These are phyloP conservation scores for Acropora yongei DNA, from an alignment of 64 coral and sea anemone genomes.

Conservation along the genomic window DNA sequence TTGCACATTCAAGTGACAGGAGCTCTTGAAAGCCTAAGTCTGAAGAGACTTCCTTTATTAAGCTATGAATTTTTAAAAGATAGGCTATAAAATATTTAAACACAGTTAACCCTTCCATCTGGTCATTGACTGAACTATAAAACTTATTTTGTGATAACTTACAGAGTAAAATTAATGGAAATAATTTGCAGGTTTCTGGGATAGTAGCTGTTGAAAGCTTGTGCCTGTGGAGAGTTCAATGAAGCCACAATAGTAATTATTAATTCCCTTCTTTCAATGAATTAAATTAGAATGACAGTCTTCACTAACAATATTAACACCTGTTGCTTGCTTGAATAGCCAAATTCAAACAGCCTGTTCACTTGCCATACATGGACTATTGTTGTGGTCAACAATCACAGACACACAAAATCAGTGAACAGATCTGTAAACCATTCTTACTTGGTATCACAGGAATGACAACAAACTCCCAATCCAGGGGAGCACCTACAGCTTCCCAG, in stretches of 20 bases:
- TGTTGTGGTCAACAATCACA: background rate
- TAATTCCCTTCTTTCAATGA: background rate
- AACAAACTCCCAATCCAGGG: constrained; percentile 9
- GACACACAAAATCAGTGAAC: constrained; percentile 44
- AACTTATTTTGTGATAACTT: too few species aligned
- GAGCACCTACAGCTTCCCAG: background rate
- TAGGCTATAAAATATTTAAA: too few species aligned
- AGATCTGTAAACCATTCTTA: constrained; percentile 41
- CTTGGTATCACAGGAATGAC: constrained; percentile 39
- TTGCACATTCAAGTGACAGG: background rate
- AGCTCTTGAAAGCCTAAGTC: background rate
- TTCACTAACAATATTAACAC: background rate
- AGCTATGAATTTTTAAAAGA: too few species aligned
- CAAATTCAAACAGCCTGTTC: background rate
- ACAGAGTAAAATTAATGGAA: too few species aligned
- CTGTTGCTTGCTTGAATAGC: background rate
- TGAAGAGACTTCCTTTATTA: background rate
- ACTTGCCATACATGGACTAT: background rate
- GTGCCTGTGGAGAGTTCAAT: background rate
- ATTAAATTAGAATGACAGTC: background rate
- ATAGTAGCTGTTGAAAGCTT: background rate
- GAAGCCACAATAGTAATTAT: background rate
- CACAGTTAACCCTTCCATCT: too few species aligned
- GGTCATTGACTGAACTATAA: too few species aligned
- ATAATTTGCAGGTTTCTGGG: background rate